Conservation (phyloP, 2,113 vertebrate species). For the Hyperopisus bebe region DNA sequence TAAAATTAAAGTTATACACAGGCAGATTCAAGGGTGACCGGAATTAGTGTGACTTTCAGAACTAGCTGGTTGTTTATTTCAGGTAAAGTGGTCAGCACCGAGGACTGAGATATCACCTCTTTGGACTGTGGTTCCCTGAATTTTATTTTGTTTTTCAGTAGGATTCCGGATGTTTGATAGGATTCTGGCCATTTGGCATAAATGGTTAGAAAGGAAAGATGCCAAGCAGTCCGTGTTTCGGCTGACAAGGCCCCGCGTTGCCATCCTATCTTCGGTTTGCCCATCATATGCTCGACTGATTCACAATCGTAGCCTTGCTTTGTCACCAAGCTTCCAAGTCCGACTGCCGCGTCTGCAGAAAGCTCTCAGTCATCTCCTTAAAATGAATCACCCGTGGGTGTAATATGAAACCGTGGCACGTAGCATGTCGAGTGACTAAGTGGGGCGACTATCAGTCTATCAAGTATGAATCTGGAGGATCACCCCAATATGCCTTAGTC, state of each 20-base stretch:
- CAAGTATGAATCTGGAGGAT: neutral
- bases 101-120: neutral
- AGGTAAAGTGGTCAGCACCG: neutral
- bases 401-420: neutral
- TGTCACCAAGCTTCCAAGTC: neutral
- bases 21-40: neutral
- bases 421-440: neutral
- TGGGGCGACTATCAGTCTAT: neutral
- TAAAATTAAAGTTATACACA: neutral
- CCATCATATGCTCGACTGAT: conserved; percentile 14
- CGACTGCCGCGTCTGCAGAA: neutral
- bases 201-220: neutral
- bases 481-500: neutral
- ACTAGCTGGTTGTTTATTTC: neutral
- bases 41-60: neutral
- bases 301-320: conserved; percentile 10
- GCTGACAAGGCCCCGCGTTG: neutral
- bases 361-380: neutral
- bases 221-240: neutral
- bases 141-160: neutral
- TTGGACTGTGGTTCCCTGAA: neutral
- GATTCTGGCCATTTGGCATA: neutral
- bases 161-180: neutral
- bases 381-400: neutral
- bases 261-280: neutral